Evolutionary conservation across 2,888 invertebrate species (phyloP).

Genomic region (Acanthopleura granulata): DNA sequence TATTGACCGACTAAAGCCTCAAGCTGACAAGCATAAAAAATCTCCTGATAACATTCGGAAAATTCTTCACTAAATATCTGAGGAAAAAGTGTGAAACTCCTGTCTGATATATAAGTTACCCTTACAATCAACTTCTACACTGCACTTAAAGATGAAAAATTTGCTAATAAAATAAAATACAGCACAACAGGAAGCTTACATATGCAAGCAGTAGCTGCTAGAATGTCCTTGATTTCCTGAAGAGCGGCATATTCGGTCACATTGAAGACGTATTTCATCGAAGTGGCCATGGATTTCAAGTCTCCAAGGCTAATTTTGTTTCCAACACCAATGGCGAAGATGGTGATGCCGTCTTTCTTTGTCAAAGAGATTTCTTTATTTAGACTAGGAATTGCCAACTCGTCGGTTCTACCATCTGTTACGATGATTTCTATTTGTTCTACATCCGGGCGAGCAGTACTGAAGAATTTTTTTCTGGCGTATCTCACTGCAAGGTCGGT

Average conservation of each 20-base stretch:
- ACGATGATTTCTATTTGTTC: neutral
- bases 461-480: conserved; percentile 5
- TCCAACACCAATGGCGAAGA: conserved; percentile 1
- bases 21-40: no score
- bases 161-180: no score
- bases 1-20: no score
- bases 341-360: neutral
- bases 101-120: no score
- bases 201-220: neutral
- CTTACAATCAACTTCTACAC: no score
- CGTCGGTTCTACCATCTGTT: neutral
- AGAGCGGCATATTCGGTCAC: neutral
- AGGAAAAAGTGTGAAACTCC: no score
- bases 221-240: neutral
- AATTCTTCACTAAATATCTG: no score
- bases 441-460: neutral
- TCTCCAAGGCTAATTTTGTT: neutral
- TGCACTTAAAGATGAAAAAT: no score
- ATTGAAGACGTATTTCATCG: neutral
- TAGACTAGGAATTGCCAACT: neutral
- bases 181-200: neutral
- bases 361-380: neutral
- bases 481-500: neutral
- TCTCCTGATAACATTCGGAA: no score
- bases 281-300: neutral